Conservation (phyloP, 1,140 invertebrate genomes). For the Microplitis demolitor region DNA sequence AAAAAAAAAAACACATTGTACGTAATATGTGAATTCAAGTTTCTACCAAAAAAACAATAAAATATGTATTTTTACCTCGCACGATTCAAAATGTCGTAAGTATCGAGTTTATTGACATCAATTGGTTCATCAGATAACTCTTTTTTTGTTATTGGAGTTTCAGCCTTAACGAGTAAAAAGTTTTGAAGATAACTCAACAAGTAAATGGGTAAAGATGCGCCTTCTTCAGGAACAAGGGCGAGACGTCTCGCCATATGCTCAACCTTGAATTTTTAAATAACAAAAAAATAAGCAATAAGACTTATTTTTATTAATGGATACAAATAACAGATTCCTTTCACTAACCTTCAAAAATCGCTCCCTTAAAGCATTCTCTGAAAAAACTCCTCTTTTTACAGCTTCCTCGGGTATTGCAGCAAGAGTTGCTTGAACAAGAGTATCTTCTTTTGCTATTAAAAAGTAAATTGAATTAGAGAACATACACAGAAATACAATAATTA, state of each 20-base stretch:
- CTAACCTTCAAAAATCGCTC: slow-evolving; percentile 82
- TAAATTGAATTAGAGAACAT: too few species aligned
- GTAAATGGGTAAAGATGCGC: slow-evolving; percentile 80
- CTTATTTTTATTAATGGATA: not conserved
- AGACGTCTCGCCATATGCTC: slow-evolving; percentile 75
- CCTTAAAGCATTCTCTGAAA: slow-evolving; percentile 81
- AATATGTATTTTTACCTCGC: slow-evolving; percentile 69
- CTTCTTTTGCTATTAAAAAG: slow-evolving; percentile 64
- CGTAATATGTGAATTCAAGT: not conserved
- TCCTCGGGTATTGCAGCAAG: slow-evolving; percentile 77
- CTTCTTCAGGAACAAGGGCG: slow-evolving; percentile 81
- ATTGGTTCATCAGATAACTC: slow-evolving; percentile 74
- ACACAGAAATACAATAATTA: too few species aligned
- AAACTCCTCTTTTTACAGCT: slow-evolving; percentile 80
- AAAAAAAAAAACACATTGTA: not conserved
- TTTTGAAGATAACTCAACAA: slow-evolving; percentile 88
- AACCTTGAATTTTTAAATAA: slow-evolving; percentile 56
- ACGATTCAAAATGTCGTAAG: slow-evolving; percentile 85
- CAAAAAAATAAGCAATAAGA: slow-evolving; percentile 1
- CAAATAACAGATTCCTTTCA: slow-evolving; percentile 21
- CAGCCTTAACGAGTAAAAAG: slow-evolving; percentile 69
- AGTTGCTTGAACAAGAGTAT: slow-evolving; percentile 75
- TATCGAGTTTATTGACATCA: slow-evolving; percentile 75
- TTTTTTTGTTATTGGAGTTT: slow-evolving; percentile 68
- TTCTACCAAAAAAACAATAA: not conserved